Evolutionary conservation across 2,888 invertebrate genomes (phyloP), one percentile per base, ranked within the genome.

Genomic region (Dolomedes plantarius): DNA sequence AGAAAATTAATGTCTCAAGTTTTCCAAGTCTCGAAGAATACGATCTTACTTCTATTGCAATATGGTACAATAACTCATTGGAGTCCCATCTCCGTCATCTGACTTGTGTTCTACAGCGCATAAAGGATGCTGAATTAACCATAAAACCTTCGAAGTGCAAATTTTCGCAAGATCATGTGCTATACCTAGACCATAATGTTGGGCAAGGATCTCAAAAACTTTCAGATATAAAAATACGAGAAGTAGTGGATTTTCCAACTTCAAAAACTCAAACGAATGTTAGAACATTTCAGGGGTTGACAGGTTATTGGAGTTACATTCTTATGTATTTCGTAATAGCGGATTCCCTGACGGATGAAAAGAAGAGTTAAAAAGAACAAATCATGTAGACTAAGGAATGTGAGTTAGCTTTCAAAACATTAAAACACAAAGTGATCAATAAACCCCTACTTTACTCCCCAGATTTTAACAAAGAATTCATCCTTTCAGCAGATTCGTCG

Each of bases 251-350:
- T 19, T 87, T 80, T 27, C 80, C 87, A 16, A 7, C 13, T 6
- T 87, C 88, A 6, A 31, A 28, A 3, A 56, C 62, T 0, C 81
- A 68, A 36, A 81, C 65, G 6, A 23, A 88, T 1, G 31, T 88
- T 7, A 27, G 80, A 29, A n/a, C 39, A 0, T 88, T 87, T 65
- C 23, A 88, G 9, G 83, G 88, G 2, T 50, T 83, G n/a, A 16
- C 67, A 0, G 75, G 75, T 13, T 78, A 71, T 31, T 88, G 88
- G 39, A 23, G 77, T 5, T 68, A 65, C 13, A 67, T 77, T 31
- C 29, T 50, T 7, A 31, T 3, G 11, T 62, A n/a, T 31, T 50
- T 73, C 31, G 27, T 19, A 2, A 46, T 41, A 0, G 46, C 71
- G 27, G 50, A 32, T 3, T 62, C n/a, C n/a, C n/a, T n/a, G 74